A percentile compares a stretch with the other conserved stretches of the same genome.
Evolutionary conservation across 2,113 vertebrate species (phyloP).

Genomic region (Promerops cafer): DNA sequence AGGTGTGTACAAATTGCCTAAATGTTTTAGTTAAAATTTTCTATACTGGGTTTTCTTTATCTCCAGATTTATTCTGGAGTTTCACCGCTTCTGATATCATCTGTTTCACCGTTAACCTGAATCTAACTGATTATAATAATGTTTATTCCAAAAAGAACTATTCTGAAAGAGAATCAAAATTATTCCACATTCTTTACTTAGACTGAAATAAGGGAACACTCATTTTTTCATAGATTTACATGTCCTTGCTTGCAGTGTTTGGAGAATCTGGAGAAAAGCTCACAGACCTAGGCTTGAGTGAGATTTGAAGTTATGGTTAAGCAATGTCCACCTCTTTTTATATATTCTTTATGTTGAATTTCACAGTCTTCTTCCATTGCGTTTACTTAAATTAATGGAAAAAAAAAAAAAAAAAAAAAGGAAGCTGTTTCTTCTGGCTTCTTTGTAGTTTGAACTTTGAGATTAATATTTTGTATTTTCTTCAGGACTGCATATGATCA

Average conservation of each 20-base stretch:
- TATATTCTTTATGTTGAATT: neutral
- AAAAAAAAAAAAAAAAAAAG: neutral
- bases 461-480: neutral
- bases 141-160: neutral
- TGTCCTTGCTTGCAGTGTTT: neutral
- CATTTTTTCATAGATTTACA: neutral
- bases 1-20: fast-evolving
- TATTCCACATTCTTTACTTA: neutral
- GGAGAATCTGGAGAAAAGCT: neutral
- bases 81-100: neutral
- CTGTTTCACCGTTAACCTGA: neutral
- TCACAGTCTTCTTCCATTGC: neutral
- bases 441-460: neutral
- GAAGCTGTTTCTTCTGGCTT: neutral
- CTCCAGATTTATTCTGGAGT: neutral
- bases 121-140: neutral
- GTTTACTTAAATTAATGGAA: neutral
- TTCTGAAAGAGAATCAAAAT: neutral
- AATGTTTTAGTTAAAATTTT: neutral
- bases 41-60: neutral
- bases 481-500: neutral
- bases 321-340: neutral
- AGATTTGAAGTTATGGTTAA: neutral
- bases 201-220: neutral
- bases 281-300: neutral